Evolutionary conservation across 2,888 invertebrate species (phyloP).

Genomic region (Chrysina gloriosa): DNA sequence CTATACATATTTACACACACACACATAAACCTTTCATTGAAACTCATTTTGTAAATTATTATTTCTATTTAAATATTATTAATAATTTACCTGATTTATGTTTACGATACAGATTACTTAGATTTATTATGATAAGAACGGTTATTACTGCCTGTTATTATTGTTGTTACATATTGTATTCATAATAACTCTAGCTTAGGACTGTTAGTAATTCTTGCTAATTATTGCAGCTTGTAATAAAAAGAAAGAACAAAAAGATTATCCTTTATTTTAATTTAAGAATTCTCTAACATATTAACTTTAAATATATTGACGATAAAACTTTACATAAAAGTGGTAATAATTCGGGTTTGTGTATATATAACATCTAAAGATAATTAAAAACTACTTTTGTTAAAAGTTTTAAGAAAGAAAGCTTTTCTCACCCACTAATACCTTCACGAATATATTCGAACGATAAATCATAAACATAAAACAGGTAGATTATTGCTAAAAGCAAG

Average conservation of each 20-base stretch:
- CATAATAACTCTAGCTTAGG: conserved; percentile 13
- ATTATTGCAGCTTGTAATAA: conserved; percentile 18
- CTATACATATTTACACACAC: conserved; percentile 32
- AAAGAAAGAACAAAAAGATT: neutral
- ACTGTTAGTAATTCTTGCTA: conserved; percentile 23
- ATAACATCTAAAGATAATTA: conserved; percentile 3
- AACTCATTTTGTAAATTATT: conserved; percentile 36
- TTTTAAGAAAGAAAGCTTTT: conserved; percentile 25
- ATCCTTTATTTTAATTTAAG: conserved; percentile 34
- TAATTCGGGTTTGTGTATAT: conserved; percentile 38
- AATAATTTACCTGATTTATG: conserved; percentile 33
- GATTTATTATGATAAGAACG: conserved; percentile 10
- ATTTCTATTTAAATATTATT: conserved; percentile 26
- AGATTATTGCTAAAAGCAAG: conserved; percentile 27
- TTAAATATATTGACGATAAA: conserved; percentile 9
- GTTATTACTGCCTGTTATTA: neutral
- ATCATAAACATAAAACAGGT: conserved; percentile 33
- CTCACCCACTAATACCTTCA: conserved; percentile 14
- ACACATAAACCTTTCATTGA: conserved; percentile 34
- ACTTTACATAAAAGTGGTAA: conserved; percentile 32
- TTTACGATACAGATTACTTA: conserved; percentile 25
- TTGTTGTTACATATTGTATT: conserved; percentile 30
- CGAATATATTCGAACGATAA: neutral
- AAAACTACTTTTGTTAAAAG: conserved; percentile 25
- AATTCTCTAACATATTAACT: conserved; percentile 34